Percentiles rank a stretch among this genome's conserved stretches.
Evolutionary conservation across 2,797 vertebrate species (phyloP).

Genomic region (Acanthiza pusilla): DNA sequence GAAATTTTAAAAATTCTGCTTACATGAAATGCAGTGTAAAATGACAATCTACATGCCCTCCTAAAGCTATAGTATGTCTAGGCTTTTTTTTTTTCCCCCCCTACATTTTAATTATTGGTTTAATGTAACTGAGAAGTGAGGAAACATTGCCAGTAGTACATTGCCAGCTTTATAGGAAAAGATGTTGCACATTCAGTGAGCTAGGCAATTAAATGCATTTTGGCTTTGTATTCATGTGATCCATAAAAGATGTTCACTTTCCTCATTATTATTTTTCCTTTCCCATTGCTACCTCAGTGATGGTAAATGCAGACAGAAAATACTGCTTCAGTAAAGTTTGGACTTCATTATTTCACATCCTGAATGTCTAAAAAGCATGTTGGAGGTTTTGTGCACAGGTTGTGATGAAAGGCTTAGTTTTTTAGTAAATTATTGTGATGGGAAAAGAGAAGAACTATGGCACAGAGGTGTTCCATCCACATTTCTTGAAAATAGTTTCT

Average conservation of each 20-base stretch:
- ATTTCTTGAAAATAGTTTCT: neutral
- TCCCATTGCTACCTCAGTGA: slow-evolving; percentile 18
- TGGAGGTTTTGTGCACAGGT: neutral
- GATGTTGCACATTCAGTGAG: neutral
- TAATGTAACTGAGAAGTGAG: slow-evolving; percentile 22
- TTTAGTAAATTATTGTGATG: neutral
- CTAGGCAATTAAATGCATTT: neutral
- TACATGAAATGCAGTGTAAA: neutral
- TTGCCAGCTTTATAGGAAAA: neutral
- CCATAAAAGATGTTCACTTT: slow-evolving; percentile 39
- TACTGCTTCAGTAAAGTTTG: neutral
- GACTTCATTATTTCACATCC: slow-evolving; percentile 24
- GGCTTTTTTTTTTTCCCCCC: neutral
- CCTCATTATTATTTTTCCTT: slow-evolving; percentile 15
- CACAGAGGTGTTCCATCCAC: neutral
- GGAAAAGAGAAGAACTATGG: neutral
- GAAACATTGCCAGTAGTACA: slow-evolving; percentile 23
- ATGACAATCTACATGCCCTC: neutral
- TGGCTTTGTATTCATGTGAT: slow-evolving; percentile 38
- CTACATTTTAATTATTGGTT: neutral
- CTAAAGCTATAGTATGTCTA: neutral
- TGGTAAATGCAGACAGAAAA: slow-evolving; percentile 9
- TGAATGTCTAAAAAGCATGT: neutral
- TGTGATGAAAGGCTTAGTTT: neutral
- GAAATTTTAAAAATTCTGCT: neutral